A percentile compares a stretch with the other conserved stretches of the same genome.
Evolutionary conservation across 2,888 invertebrate genomes (phyloP).

Genomic region (Synanthedon myopaeformis): DNA sequence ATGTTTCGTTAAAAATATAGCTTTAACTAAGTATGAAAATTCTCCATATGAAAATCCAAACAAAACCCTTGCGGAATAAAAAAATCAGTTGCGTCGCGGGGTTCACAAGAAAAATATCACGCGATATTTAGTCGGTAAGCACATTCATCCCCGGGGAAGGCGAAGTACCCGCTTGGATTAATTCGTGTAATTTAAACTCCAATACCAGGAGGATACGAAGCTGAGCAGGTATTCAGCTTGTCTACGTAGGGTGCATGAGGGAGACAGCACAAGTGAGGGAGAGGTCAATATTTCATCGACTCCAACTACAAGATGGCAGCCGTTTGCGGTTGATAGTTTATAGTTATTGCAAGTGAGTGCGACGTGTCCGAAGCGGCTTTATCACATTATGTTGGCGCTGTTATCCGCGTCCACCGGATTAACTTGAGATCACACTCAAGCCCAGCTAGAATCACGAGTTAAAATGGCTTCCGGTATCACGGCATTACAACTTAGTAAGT

Average conservation of each 20-base stretch:
- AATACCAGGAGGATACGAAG: constrained; percentile 52
- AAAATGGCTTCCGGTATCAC: constrained; percentile 43
- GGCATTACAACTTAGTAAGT: constrained; percentile 33
- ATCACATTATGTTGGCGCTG: constrained; percentile 65
- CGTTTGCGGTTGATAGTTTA: constrained; percentile 70
- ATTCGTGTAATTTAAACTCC: constrained; percentile 59
- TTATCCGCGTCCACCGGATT: constrained; percentile 62
- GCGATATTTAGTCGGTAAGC: constrained; percentile 23
- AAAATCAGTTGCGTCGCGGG: constrained; percentile 8
- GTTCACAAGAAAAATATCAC: constrained; percentile 19
- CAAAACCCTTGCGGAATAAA: not conserved
- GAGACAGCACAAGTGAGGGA: constrained; percentile 42
- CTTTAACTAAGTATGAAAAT: no score
- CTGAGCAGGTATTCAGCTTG: constrained; percentile 38
- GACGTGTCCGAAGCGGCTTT: constrained; percentile 59
- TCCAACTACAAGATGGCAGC: constrained; percentile 65
- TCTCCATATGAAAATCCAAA: no score
- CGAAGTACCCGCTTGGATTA: constrained; percentile 41
- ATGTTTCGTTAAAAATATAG: no score
- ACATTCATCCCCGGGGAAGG: constrained; percentile 34
- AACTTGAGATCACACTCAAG: constrained; percentile 51
- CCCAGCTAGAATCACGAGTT: constrained; percentile 20
- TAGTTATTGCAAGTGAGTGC: constrained; percentile 66
- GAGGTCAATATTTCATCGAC: constrained; percentile 59
- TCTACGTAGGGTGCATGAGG: constrained; percentile 37